Percentiles rank a stretch among this genome's conserved stretches.
These are phyloP conservation scores for Tretioscincus oriximinensis DNA, from an alignment of 2,113 vertebrate species.

Conservation along the genomic window DNA sequence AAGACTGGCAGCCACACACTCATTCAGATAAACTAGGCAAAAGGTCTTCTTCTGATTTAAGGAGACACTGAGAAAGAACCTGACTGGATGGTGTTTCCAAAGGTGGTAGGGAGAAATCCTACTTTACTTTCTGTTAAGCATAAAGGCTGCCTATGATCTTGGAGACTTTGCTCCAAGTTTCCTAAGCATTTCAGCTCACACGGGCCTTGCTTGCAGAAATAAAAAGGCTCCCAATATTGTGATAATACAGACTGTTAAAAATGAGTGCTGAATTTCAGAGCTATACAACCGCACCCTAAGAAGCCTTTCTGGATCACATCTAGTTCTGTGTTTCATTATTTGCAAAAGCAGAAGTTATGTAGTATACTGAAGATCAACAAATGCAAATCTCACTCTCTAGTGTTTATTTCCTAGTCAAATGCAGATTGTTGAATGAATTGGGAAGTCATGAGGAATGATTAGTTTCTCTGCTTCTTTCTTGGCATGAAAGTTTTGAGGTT, in stretches of 20 bases:
- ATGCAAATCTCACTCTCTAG: no score
- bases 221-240: not conserved
- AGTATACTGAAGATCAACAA: not conserved
- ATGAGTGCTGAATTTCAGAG: not conserved
- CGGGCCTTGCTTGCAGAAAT: not conserved
- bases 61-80: no score
- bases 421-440: not conserved
- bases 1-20: no score
- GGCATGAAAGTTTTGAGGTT: no score
- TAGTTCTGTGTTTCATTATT: not conserved
- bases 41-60: no score
- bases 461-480: no score
- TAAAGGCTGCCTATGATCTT: constrained; percentile 5
- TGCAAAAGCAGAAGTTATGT: not conserved
- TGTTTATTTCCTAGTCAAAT: not conserved
- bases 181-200: not conserved
- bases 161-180: constrained; percentile 18
- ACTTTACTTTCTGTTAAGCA: no score
- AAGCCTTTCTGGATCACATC: not conserved
- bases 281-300: not conserved
- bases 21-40: no score
- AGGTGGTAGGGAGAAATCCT: no score
- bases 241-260: not conserved
- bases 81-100: no score
- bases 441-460: not conserved